These are phyloP conservation scores for Chlorops oryzae DNA, from an alignment of 1,140 invertebrate species.

Conservation along the genomic window DNA sequence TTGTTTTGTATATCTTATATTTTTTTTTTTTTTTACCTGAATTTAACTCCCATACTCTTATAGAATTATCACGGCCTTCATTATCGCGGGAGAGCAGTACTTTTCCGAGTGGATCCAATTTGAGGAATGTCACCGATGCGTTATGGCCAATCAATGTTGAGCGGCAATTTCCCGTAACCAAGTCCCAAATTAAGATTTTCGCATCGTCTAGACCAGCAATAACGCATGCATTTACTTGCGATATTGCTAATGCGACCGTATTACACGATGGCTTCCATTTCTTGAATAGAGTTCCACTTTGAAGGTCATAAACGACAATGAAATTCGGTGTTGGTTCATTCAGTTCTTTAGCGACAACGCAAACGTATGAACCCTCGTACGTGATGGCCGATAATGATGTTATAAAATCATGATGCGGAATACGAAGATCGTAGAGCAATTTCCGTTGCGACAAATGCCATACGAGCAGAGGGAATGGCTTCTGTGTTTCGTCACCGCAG, in stretches of 20 bases:
- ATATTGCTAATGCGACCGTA: constrained; percentile 74
- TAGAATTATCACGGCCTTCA: constrained; percentile 61
- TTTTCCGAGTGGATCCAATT: constrained; percentile 63
- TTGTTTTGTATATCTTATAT: neutral
- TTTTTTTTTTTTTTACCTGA: constrained; percentile 53
- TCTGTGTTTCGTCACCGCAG: constrained; percentile 86
- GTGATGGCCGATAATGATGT: constrained; percentile 78
- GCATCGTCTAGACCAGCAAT: constrained; percentile 75
- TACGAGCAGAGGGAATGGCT: constrained; percentile 80
- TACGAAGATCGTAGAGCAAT: constrained; percentile 76
- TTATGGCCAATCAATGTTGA: constrained; percentile 65
- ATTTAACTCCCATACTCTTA: constrained; percentile 72
- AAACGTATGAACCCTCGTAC: constrained; percentile 70
- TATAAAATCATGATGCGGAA: constrained; percentile 83
- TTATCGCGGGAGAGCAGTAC: constrained; percentile 67
- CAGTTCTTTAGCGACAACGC: constrained; percentile 67
- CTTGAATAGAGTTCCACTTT: constrained; percentile 85
- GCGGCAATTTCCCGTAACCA: constrained; percentile 65
- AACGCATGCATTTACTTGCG: constrained; percentile 71
- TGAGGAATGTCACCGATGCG: constrained; percentile 64
- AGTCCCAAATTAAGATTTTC: constrained; percentile 77
- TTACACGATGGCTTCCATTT: constrained; percentile 81
- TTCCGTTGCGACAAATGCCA: constrained; percentile 81
- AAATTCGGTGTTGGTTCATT: constrained; percentile 79
- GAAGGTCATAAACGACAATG: constrained; percentile 85